Conservation (phyloP, 2,113 vertebrate genomes). For the Pterocles gutturalis region DNA sequence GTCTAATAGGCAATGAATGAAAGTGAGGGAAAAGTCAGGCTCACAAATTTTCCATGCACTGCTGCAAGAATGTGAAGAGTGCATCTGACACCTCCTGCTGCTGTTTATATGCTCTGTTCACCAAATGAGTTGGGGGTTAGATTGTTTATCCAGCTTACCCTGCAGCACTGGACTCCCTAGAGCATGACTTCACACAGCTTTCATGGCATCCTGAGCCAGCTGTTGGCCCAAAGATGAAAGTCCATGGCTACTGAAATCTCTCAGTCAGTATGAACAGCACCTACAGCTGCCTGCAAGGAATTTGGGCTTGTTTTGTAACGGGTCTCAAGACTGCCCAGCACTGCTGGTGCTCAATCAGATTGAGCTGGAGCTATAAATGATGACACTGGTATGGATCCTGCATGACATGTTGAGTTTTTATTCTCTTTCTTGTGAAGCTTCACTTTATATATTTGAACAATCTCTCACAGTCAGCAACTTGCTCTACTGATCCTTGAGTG, state of each 20-base stretch:
- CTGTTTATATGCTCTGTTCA: not conserved
- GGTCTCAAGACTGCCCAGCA: not conserved
- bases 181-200: not conserved
- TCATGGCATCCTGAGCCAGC: not conserved
- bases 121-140: not conserved
- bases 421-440: not conserved
- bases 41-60: not conserved
- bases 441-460: not conserved
- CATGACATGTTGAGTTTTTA: not conserved
- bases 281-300: not conserved
- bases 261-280: not conserved
- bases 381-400: not conserved
- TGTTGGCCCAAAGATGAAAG: not conserved
- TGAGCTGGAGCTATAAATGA: not conserved
- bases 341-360: not conserved
- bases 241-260: not conserved
- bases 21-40: not conserved
- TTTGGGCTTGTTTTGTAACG: not conserved
- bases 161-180: not conserved
- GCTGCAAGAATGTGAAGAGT: not conserved
- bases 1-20: not conserved
- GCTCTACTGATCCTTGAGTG: not conserved
- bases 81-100: not conserved
- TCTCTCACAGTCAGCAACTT: not conserved
- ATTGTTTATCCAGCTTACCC: not conserved